Conservation (phyloP, 1,140 invertebrate genomes). For the Druon quercuslanigerum region DNA sequence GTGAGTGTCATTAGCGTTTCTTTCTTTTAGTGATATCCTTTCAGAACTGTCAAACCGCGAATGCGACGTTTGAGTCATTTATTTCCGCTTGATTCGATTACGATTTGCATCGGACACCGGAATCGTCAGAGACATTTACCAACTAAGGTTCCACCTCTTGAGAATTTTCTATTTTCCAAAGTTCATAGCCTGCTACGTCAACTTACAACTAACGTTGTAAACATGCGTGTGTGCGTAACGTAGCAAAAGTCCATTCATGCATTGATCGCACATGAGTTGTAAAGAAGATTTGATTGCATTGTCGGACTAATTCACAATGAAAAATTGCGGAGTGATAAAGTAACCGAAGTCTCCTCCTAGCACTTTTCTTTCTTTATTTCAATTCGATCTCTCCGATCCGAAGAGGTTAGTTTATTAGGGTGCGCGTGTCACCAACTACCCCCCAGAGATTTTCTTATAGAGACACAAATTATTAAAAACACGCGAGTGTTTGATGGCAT, state of each 20-base stretch:
- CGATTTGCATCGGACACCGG: background rate
- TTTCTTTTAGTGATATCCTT: constrained; percentile 4
- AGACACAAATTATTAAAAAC: no score
- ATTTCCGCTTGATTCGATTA: constrained; percentile 9
- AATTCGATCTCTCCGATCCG: background rate
- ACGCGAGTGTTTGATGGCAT: no score
- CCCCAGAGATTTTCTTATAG: no score
- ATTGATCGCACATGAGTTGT: constrained; percentile 67
- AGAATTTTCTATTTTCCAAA: background rate
- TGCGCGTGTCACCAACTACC: no score
- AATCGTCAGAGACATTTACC: constrained; percentile 1
- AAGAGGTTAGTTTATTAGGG: background rate
- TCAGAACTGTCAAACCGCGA: constrained; percentile 34
- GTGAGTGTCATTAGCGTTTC: constrained; percentile 70
- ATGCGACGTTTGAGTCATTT: constrained; percentile 17
- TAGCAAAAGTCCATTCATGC: constrained; percentile 65
- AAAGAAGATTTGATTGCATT: constrained; percentile 12
- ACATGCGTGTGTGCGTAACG: constrained; percentile 39
- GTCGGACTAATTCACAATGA: constrained; percentile 14
- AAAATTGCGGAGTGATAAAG: background rate
- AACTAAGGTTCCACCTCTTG: background rate
- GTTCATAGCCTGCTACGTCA: background rate
- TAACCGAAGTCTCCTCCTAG: background rate
- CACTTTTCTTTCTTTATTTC: background rate
- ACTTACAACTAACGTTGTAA: constrained; percentile 28